Percentiles rank a stretch among this genome's conserved stretches.
These are phyloP conservation scores for Larimichthys crocea DNA, from an alignment of 2,113 vertebrate species.

Conservation along the genomic window DNA sequence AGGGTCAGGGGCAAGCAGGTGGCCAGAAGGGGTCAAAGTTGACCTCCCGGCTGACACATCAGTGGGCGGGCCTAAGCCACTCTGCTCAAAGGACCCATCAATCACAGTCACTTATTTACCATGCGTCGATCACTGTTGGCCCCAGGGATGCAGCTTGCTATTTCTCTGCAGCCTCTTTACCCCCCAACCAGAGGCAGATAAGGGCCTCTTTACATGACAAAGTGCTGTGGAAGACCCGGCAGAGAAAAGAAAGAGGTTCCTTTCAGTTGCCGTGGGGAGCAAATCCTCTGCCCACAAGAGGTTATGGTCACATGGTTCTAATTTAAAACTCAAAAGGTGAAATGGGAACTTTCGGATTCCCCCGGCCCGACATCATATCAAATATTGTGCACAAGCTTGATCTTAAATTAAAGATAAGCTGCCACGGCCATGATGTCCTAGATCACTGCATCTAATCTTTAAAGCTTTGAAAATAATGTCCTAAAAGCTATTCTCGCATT, in stretches of 20 bases:
- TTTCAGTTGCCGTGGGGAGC: slow-evolving; percentile 68
- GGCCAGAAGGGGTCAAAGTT: slow-evolving; percentile 77
- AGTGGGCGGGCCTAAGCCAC: slow-evolving; percentile 63
- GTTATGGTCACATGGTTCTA: slow-evolving; percentile 69
- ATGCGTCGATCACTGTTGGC: slow-evolving; percentile 62
- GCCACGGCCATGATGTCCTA: not conserved
- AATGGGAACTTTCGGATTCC: slow-evolving; percentile 46
- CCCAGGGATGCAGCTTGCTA: slow-evolving; percentile 66
- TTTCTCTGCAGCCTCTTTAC: slow-evolving; percentile 66
- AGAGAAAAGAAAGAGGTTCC: slow-evolving; percentile 68
- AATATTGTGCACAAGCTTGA: slow-evolving; percentile 11
- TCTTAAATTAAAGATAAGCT: slow-evolving; percentile 5
- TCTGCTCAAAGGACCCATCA: slow-evolving; percentile 78
- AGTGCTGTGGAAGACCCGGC: slow-evolving; percentile 74
- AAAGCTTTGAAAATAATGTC: slow-evolving; percentile 20
- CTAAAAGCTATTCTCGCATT: slow-evolving; percentile 3
- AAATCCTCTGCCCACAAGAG: slow-evolving; percentile 70
- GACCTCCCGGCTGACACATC: slow-evolving; percentile 72
- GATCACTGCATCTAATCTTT: slow-evolving; percentile 10
- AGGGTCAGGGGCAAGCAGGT: slow-evolving; percentile 78
- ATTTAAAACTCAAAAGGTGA: slow-evolving; percentile 72
- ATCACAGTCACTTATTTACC: slow-evolving; percentile 80
- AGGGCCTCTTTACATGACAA: slow-evolving; percentile 86
- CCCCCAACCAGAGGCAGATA: slow-evolving; percentile 71
- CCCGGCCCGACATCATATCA: slow-evolving; percentile 14